phyloP scores from a whole-genome alignment of 2,113 vertebrate species.

The Epinephelus lanceolatus region DNA sequence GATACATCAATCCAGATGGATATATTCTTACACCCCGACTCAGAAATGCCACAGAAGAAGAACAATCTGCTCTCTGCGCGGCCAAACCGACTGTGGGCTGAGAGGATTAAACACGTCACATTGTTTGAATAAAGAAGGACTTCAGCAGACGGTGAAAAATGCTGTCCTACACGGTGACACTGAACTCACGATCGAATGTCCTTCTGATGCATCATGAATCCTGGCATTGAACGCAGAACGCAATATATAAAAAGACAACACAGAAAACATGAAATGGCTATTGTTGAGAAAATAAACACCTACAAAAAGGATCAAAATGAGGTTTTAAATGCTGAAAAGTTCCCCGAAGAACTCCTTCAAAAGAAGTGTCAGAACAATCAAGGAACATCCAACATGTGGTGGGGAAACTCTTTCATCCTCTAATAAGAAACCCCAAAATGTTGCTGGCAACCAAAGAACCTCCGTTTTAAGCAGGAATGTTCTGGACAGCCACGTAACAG shows the following conservation, averaged over 20 bases:
- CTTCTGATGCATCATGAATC: too few relatives aligned
- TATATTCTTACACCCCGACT: background rate
- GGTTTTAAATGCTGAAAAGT: background rate
- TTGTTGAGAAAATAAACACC: too few relatives aligned
- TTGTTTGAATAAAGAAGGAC: background rate
- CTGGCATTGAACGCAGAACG: too few relatives aligned
- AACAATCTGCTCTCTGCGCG: background rate
- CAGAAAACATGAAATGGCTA: too few relatives aligned
- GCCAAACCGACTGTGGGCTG: background rate
- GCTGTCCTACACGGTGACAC: background rate
- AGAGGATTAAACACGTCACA: background rate
- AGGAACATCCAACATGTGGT: constrained; percentile 12
- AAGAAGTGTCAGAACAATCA: background rate
- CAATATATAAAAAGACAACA: too few relatives aligned
- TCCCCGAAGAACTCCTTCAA: background rate
- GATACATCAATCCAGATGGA: too few relatives aligned
- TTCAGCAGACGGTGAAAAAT: background rate
- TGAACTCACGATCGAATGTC: background rate
- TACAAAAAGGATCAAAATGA: too few relatives aligned
- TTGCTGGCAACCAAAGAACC: background rate
- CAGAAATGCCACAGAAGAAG: background rate
- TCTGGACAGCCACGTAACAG: background rate
- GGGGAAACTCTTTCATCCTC: too few relatives aligned
- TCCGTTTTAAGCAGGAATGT: background rate
- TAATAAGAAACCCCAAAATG: background rate